A percentile compares a stretch with the other conserved stretches of the same genome.
Evolutionary conservation across 1,140 invertebrate genomes (phyloP).

Genomic region (Drosophila asahinai): DNA sequence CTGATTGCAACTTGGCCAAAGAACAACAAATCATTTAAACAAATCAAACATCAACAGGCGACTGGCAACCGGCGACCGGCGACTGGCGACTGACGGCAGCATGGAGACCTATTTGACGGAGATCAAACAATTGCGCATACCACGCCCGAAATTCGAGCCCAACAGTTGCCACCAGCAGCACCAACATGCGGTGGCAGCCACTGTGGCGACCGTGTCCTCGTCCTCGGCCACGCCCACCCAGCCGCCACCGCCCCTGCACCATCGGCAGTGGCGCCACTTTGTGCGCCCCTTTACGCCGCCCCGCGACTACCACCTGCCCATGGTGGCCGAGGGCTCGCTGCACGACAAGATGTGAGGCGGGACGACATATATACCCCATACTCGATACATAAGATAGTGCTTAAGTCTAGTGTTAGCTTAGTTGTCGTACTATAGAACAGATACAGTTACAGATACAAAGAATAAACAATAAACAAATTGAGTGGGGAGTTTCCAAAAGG

Average conservation of each 20-base stretch:
- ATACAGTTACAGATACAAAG: constrained; percentile 52
- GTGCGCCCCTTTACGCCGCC: constrained; percentile 79
- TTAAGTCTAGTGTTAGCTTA: constrained; percentile 70
- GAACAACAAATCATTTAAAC: constrained; percentile 75
- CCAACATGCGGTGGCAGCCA: constrained; percentile 87
- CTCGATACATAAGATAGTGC: constrained; percentile 58
- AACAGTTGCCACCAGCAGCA: constrained; percentile 88
- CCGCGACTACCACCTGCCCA: constrained; percentile 78
- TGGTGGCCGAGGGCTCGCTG: constrained; percentile 56
- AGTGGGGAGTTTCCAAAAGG: constrained; percentile 11
- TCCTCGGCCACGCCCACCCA: constrained; percentile 48
- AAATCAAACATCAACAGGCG: constrained; percentile 72
- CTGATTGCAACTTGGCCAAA: constrained; percentile 74
- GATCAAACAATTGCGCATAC: constrained; percentile 92
- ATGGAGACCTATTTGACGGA: constrained; percentile 94
- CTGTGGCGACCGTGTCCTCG: constrained; percentile 69
- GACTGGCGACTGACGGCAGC: constrained; percentile 47
- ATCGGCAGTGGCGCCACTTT: constrained; percentile 83
- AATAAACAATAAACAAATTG: constrained; percentile 56
- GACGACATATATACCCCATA: constrained; percentile 1
- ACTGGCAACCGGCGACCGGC: constrained; percentile 11
- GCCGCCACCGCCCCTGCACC: constrained; percentile 59
- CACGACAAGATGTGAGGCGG: constrained; percentile 67
- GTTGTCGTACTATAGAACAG: constrained; percentile 49
- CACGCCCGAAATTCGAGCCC: constrained; percentile 92